These are phyloP conservation scores for Telmatherina bonti DNA, from an alignment of 2,797 vertebrate species.

Conservation along the genomic window DNA sequence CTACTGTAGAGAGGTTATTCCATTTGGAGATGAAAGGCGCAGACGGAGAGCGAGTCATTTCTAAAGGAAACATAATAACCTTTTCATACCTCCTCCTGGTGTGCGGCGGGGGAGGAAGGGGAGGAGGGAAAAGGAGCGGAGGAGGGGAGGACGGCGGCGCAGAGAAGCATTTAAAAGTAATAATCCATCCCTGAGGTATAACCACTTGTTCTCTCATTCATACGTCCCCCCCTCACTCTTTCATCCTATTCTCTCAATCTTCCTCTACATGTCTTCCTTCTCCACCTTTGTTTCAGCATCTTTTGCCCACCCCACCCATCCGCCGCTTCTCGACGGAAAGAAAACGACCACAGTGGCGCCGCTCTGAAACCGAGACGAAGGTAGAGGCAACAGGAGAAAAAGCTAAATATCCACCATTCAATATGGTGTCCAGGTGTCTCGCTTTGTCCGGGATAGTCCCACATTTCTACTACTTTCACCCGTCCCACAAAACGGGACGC, in stretches of 20 bases:
- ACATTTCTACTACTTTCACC: too few relatives aligned
- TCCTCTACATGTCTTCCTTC: conserved; percentile 18
- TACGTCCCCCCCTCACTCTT: conserved; percentile 26
- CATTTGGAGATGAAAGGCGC: conserved; percentile 78
- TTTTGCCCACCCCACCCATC: conserved; percentile 18
- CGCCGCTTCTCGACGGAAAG: conserved; percentile 41
- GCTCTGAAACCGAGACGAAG: conserved; percentile 19
- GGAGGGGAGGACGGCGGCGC: conserved; percentile 28
- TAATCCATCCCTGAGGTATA: conserved; percentile 74
- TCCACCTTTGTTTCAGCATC: conserved; percentile 4
- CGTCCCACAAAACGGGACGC: too few relatives aligned
- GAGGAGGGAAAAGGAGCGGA: conserved; percentile 8
- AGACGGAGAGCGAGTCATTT: conserved; percentile 73
- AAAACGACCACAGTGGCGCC: conserved; percentile 43
- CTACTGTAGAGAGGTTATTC: conserved; percentile 71
- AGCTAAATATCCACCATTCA: conserved; percentile 38
- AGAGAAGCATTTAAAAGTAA: conserved; percentile 79
- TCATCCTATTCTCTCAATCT: conserved; percentile 61
- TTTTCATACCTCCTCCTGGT: conserved; percentile 77
- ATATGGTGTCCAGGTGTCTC: too few relatives aligned
- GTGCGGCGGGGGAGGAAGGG: conserved; percentile 48
- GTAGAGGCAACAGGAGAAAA: conserved; percentile 15
- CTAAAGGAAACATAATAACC: conserved; percentile 83
- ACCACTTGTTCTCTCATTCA: conserved; percentile 38
- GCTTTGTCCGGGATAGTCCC: too few relatives aligned